These are phyloP conservation scores for Netelia melanura DNA, from an alignment of 2,888 invertebrate species.

Conservation along the genomic window DNA sequence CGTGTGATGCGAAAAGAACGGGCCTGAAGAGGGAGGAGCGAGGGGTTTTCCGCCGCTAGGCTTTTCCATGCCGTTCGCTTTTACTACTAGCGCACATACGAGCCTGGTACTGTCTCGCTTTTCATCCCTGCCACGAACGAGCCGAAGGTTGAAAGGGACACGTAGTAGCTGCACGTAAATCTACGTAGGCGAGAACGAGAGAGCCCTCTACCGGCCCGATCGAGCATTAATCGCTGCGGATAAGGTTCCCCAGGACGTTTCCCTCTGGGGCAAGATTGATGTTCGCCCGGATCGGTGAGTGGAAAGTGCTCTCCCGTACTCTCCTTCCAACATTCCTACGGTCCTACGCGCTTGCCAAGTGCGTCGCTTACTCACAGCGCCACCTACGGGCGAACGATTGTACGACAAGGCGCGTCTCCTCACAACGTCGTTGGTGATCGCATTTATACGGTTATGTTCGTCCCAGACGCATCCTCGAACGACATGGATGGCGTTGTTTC, in stretches of 20 bases:
- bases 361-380: no score
- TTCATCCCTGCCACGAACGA: slow-evolving; percentile 20
- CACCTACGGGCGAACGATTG: no score
- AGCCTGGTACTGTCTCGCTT: not conserved
- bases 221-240: slow-evolving; percentile 72
- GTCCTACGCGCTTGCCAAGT: not conserved
- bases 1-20: not conserved
- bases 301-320: slow-evolving; percentile 59
- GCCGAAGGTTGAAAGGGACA: slow-evolving; percentile 49
- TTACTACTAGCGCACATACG: not conserved
- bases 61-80: slow-evolving; percentile 50
- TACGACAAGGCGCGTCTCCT: no score
- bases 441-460: slow-evolving; percentile 17
- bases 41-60: slow-evolving; percentile 54
- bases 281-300: slow-evolving; percentile 63
- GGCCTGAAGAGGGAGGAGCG: slow-evolving; percentile 9
- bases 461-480: not conserved
- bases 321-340: slow-evolving; percentile 10
- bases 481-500: not conserved
- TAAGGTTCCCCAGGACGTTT: slow-evolving; percentile 68
- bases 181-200: slow-evolving; percentile 40
- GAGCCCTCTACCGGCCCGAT: slow-evolving; percentile 66
- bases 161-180: not conserved
- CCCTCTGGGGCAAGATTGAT: slow-evolving; percentile 71
- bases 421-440: not conserved